A percentile compares a stretch with the other conserved stretches of the same genome.
phyloP scores from a whole-genome alignment of 1,140 invertebrate species.

The Drosophila fuyamai region DNA sequence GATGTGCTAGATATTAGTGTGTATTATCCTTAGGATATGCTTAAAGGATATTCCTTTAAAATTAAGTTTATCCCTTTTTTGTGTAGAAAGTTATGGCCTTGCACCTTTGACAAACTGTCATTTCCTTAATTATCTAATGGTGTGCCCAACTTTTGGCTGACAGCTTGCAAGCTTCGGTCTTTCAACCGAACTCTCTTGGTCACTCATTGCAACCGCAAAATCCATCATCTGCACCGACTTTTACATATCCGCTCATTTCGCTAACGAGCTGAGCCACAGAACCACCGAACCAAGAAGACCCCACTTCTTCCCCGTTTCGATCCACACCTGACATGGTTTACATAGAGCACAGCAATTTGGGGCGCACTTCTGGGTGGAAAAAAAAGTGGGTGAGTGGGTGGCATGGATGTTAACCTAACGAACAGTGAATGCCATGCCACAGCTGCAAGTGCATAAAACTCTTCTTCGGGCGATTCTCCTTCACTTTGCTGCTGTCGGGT shows the following conservation, averaged over 20 bases:
- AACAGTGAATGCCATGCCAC: constrained; percentile 45
- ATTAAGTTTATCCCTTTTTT: too few species aligned
- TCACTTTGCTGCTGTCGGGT: constrained; percentile 42
- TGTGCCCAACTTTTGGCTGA: constrained; percentile 4
- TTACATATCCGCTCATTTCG: constrained; percentile 54
- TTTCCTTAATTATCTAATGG: constrained; percentile 22
- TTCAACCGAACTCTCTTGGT: constrained; percentile 8
- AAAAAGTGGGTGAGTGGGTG: constrained; percentile 2
- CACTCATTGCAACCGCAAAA: constrained; percentile 49
- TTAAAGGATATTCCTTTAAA: too few species aligned
- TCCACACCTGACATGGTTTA: constrained; percentile 51
- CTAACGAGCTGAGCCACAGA: constrained; percentile 49
- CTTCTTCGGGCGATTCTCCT: constrained; percentile 31
- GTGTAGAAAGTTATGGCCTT: background rate
- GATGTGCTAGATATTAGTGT: too few species aligned
- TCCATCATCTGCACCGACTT: constrained; percentile 47
- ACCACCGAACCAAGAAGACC: constrained; percentile 28
- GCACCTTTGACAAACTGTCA: too few species aligned
- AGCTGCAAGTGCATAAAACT: constrained; percentile 47
- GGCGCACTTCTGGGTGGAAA: constrained; percentile 15
- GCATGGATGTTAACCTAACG: constrained; percentile 32
- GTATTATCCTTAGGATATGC: too few species aligned
- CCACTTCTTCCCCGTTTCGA: background rate
- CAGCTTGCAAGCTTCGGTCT: constrained; percentile 6
- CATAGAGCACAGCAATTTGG: constrained; percentile 49